Evolutionary conservation across 2,797 vertebrate species (phyloP).

Genomic region (Spheniscus humboldti): DNA sequence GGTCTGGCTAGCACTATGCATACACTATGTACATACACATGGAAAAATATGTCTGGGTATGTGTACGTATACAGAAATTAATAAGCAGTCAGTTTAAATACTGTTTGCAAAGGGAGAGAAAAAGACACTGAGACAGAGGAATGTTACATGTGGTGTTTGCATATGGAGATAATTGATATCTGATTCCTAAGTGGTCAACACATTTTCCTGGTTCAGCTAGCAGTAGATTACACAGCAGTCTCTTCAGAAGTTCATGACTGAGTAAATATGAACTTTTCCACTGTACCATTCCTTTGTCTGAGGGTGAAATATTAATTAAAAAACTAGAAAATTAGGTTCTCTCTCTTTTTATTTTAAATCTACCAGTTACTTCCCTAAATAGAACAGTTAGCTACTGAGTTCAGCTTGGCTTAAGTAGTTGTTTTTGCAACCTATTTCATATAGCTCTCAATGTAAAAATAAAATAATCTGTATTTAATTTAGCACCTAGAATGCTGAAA

Average conservation of each 20-base stretch:
- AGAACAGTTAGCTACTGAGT: slow-evolving; percentile 4
- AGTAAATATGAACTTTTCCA: slow-evolving; percentile 37
- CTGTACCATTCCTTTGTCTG: neutral
- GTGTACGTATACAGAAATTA: neutral
- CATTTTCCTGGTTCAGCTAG: slow-evolving; percentile 26
- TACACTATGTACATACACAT: neutral
- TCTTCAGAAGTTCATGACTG: slow-evolving; percentile 44
- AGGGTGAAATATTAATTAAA: slow-evolving; percentile 32
- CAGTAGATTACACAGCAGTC: slow-evolving; percentile 9
- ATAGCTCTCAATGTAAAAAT: neutral
- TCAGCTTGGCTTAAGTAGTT: neutral
- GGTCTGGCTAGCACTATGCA: neutral
- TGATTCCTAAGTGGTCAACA: neutral
- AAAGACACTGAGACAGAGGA: neutral
- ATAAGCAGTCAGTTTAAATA: neutral
- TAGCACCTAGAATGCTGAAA: neutral
- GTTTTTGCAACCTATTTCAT: neutral
- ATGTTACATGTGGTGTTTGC: neutral
- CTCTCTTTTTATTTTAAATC: neutral
- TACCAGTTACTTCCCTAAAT: neutral
- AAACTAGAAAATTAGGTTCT: slow-evolving; percentile 21
- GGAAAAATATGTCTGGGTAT: neutral
- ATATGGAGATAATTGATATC: slow-evolving; percentile 1
- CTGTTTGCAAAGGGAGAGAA: neutral
- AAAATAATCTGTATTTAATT: neutral